Evolutionary conservation across 2,797 vertebrate species (phyloP).

Genomic region (Tragopan temminckii): DNA sequence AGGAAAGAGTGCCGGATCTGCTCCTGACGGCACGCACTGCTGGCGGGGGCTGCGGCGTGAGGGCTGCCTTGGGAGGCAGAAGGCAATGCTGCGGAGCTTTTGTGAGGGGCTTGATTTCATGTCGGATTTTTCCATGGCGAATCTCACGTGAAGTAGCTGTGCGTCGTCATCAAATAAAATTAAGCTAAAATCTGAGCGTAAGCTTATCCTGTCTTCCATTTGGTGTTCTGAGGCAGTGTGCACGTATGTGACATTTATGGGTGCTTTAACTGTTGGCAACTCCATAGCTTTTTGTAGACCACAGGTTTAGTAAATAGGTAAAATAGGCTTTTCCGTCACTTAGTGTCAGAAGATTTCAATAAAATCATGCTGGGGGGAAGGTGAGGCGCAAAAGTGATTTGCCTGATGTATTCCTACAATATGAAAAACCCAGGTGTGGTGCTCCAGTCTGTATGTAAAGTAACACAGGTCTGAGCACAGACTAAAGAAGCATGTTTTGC

Average conservation of each 20-base stretch:
- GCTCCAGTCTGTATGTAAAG: not conserved
- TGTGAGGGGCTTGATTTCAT: not conserved
- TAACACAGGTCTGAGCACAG: not conserved
- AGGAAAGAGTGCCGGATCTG: accelerated
- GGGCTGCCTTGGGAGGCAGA: not conserved
- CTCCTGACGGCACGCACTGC: not conserved
- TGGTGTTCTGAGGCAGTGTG: accelerated
- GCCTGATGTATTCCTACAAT: accelerated
- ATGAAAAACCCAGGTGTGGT: not conserved
- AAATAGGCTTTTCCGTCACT: accelerated
- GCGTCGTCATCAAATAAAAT: not conserved
- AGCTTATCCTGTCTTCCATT: accelerated
- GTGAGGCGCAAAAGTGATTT: too few relatives aligned
- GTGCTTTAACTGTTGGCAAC: not conserved
- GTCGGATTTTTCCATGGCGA: not conserved
- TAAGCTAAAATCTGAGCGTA: not conserved
- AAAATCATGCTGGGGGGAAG: accelerated
- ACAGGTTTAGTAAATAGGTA: accelerated
- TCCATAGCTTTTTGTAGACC: too few relatives aligned
- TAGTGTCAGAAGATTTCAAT: accelerated
- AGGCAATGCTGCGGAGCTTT: not conserved
- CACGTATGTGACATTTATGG: accelerated
- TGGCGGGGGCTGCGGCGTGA: not conserved
- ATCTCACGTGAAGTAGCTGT: accelerated
- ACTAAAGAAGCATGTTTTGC: not conserved